Percentiles rank a stretch among this genome's conserved stretches.
Evolutionary conservation across 1,140 invertebrate genomes (phyloP).

Genomic region (Drosophila arawakana): DNA sequence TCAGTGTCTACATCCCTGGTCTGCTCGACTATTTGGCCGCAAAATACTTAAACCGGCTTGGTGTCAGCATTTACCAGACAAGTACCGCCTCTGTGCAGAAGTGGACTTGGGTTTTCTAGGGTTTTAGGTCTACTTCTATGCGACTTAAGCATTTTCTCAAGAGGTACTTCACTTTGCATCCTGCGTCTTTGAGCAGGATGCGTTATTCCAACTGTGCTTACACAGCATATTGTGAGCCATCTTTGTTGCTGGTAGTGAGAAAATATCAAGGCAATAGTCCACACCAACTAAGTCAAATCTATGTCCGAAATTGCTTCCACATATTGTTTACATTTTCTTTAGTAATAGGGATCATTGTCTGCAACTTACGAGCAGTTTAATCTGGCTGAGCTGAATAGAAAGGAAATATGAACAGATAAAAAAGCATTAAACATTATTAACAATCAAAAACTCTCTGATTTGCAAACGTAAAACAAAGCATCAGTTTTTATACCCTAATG

Average conservation of each 20-base stretch:
- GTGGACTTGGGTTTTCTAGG: conserved; percentile 18
- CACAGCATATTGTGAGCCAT: conserved; percentile 33
- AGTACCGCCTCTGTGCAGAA: conserved; percentile 42
- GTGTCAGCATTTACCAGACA: conserved; percentile 79
- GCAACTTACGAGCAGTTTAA: background rate
- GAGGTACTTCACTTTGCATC: conserved; percentile 60
- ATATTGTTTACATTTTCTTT: conserved; percentile 9
- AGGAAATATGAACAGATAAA: too few species aligned
- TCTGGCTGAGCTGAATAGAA: too few species aligned
- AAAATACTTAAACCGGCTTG: conserved; percentile 77
- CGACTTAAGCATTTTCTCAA: conserved; percentile 51
- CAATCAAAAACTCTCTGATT: too few species aligned
- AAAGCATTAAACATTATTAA: too few species aligned
- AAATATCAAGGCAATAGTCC: conserved; percentile 35
- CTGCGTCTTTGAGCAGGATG: conserved; percentile 56
- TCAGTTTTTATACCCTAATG: too few species aligned
- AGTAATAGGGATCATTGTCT: background rate
- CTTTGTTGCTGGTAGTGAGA: conserved; percentile 9
- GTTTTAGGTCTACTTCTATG: conserved; percentile 50
- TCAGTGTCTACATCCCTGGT: conserved; percentile 1
- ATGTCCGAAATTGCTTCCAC: conserved; percentile 17
- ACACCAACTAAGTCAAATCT: conserved; percentile 29
- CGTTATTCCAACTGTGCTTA: conserved; percentile 36
- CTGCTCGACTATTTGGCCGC: conserved; percentile 73
- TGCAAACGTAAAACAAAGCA: too few species aligned